These are phyloP conservation scores for Orgyia antiqua DNA, from an alignment of 2,888 invertebrate species.

Conservation along the genomic window DNA sequence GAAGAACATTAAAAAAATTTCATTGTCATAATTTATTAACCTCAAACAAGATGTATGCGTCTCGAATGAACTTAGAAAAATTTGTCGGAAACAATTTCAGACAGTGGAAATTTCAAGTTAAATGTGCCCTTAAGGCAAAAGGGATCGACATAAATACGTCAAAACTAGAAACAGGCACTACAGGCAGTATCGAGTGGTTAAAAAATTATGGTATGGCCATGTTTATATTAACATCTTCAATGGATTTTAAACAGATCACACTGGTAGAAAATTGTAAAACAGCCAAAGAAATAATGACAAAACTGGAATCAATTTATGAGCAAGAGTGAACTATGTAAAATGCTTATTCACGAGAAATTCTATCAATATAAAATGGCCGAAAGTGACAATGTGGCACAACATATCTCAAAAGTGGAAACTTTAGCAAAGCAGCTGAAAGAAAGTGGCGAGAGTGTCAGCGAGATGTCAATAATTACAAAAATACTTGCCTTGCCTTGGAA, in stretches of 20 bases:
- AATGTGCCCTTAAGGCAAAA: conserved; percentile 20
- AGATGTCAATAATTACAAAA: conserved; percentile 27
- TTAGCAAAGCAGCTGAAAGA: conserved; percentile 24
- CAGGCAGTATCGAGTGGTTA: background rate
- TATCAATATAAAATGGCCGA: conserved; percentile 4
- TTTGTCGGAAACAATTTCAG: conserved; percentile 10
- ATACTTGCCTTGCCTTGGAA: conserved; percentile 18
- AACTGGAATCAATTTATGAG: conserved; percentile 13
- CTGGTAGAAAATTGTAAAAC: conserved; percentile 21
- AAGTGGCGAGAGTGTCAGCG: conserved; percentile 25
- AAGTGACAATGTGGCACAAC: conserved; percentile 21
- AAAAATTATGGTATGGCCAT: conserved; percentile 3
- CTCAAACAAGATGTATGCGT: background rate
- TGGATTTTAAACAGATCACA: conserved; percentile 14
- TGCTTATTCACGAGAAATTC: conserved; percentile 4
- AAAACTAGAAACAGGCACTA: background rate
- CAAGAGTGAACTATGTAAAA: conserved; percentile 1
- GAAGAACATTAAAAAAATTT: background rate
- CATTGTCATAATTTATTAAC: no score
- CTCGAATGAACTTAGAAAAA: background rate
- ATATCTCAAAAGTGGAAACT: conserved; percentile 21
- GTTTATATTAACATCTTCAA: conserved; percentile 9
- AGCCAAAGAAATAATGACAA: conserved; percentile 17
- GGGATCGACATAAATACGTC: conserved; percentile 11
- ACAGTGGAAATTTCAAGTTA: conserved; percentile 25